Evolutionary conservation across 2,797 vertebrate genomes (phyloP).

Genomic region (Nothura maculosa): DNA sequence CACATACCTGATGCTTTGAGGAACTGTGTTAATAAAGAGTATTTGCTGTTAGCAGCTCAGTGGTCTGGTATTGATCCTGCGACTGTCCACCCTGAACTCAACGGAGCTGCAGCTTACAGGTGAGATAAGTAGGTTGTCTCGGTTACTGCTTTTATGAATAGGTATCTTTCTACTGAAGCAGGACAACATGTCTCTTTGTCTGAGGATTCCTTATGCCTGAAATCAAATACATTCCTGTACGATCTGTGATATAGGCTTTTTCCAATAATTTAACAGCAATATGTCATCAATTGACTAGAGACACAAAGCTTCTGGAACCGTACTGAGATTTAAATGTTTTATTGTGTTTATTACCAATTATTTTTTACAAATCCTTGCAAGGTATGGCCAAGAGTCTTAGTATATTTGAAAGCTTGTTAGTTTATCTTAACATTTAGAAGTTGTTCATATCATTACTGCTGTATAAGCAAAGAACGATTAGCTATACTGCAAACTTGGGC

Average conservation of each 20-base stretch:
- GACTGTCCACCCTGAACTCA: conserved; percentile 92
- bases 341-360: background rate
- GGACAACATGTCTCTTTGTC: background rate
- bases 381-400: background rate
- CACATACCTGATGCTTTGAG: conserved; percentile 94
- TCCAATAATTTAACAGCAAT: background rate
- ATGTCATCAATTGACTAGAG: background rate
- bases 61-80: conserved; percentile 93
- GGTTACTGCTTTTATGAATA: background rate
- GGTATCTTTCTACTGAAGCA: background rate
- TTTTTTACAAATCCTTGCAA: background rate
- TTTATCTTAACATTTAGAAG: background rate
- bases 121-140: conserved; percentile 43
- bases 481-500: background rate
- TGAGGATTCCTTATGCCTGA: background rate
- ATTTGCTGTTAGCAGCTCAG: conserved; percentile 92
- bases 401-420: background rate
- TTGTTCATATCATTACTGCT: background rate
- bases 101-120: conserved; percentile 92
- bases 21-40: conserved; percentile 97
- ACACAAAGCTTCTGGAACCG: background rate
- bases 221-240: background rate
- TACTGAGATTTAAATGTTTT: background rate
- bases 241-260: background rate
- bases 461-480: background rate